Evolutionary conservation across 1,140 invertebrate genomes (phyloP).

Genomic region (Drosophila mojavensis): DNA sequence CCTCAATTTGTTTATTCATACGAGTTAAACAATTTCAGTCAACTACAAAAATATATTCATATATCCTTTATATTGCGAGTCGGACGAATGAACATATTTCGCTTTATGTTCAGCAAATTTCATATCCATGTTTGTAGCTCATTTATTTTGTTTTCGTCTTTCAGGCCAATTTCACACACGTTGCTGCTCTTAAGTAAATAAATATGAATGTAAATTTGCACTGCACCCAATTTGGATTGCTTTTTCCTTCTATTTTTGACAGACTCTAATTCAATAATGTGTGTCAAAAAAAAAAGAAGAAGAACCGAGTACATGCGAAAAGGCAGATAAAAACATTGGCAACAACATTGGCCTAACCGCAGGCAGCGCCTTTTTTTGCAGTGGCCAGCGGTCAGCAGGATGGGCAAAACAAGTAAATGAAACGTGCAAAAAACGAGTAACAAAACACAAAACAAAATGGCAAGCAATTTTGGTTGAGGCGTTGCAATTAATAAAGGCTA

Average conservation of each 20-base stretch:
- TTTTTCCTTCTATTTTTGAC: neutral
- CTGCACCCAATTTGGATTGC: slow-evolving; percentile 1
- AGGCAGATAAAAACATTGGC: slow-evolving; percentile 49
- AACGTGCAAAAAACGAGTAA: slow-evolving; percentile 2
- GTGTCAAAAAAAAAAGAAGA: slow-evolving; percentile 20
- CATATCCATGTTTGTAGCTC: neutral
- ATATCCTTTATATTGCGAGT: too few relatives aligned
- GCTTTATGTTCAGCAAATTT: neutral
- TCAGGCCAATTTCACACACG: neutral
- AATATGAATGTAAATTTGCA: slow-evolving; percentile 5
- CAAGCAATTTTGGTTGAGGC: slow-evolving; percentile 75
- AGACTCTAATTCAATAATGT: slow-evolving; percentile 71
- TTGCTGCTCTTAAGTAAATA: neutral
- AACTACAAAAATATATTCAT: too few relatives aligned
- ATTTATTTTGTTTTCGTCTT: neutral
- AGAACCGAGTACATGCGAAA: neutral
- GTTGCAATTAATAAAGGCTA: slow-evolving; percentile 79
- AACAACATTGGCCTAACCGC: slow-evolving; percentile 74
- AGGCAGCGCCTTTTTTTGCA: slow-evolving; percentile 65
- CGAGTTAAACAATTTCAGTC: too few relatives aligned
- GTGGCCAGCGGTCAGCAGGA: slow-evolving; percentile 49
- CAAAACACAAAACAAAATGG: slow-evolving; percentile 58
- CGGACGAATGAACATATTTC: neutral
- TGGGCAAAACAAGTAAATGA: slow-evolving; percentile 17
- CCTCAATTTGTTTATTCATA: too few relatives aligned